These are phyloP conservation scores for Lepidothrix coronata DNA, from an alignment of 2,113 vertebrate species.

Conservation along the genomic window DNA sequence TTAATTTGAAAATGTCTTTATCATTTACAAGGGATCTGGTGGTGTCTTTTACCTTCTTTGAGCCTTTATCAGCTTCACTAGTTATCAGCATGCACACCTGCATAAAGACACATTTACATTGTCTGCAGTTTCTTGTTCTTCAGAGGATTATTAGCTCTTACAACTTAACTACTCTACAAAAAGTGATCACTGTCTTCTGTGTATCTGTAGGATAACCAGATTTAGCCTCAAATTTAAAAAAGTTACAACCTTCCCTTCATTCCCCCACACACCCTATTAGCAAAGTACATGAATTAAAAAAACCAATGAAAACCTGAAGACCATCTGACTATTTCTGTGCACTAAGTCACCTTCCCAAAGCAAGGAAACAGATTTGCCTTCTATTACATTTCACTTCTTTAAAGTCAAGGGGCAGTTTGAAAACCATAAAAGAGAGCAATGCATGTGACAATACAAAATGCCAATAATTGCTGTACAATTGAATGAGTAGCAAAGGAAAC, in stretches of 20 bases:
- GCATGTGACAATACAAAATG: not conserved
- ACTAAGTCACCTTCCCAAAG: not conserved
- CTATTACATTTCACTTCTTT: not conserved
- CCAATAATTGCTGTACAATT: not conserved
- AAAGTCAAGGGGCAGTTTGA: not conserved
- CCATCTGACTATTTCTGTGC: not conserved
- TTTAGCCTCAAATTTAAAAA: not conserved
- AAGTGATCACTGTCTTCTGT: not conserved
- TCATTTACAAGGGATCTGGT: not conserved
- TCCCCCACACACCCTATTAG: not conserved
- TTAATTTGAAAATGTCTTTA: not conserved
- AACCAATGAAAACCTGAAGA: not conserved
- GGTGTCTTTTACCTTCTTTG: not conserved
- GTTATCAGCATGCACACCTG: not conserved
- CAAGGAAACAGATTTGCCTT: not conserved
- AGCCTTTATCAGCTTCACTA: not conserved
- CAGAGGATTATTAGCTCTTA: not conserved
- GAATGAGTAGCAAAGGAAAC: not conserved
- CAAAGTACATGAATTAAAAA: not conserved
- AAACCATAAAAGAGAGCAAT: not conserved
- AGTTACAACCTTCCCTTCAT: not conserved
- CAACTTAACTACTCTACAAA: not conserved
- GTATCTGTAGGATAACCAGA: not conserved
- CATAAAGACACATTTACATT: not conserved
- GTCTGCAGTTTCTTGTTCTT: not conserved